Conservation (phyloP, 2,113 vertebrate species). For the Apeltes quadracus region DNA sequence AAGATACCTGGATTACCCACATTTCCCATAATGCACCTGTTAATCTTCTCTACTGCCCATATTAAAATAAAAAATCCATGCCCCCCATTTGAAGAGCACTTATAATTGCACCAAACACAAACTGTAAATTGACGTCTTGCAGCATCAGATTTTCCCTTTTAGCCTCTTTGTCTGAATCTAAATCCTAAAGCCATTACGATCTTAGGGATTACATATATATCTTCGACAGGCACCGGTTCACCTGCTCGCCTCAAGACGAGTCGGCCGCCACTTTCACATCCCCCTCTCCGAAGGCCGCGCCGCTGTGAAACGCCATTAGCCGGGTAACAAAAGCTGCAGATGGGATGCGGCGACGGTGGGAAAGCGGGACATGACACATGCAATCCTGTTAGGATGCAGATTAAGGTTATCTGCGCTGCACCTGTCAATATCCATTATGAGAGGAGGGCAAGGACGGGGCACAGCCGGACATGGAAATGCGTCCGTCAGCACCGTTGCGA, state of each 20-base stretch:
- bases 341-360: slow-evolving; percentile 34
- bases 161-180: too few species aligned
- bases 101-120: not conserved
- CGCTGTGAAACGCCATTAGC: slow-evolving; percentile 53
- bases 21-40: not conserved
- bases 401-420: slow-evolving; percentile 55
- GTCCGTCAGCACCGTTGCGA: slow-evolving; percentile 55
- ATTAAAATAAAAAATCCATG: not conserved
- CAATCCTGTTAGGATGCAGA: slow-evolving; percentile 64
- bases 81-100: not conserved
- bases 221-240: slow-evolving; percentile 12
- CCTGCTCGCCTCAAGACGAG: slow-evolving; percentile 26
- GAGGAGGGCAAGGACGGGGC: slow-evolving; percentile 52
- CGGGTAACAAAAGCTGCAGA: slow-evolving; percentile 45
- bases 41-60: not conserved
- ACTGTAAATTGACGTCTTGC: not conserved
- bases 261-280: slow-evolving; percentile 17
- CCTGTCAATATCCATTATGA: slow-evolving; percentile 62
- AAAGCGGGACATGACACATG: slow-evolving; percentile 40
- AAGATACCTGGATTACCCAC: not conserved
- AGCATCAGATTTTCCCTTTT: not conserved
- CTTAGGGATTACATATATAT: not conserved
- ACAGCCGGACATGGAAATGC: slow-evolving; percentile 44
- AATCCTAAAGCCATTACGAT: not conserved
- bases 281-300: slow-evolving; percentile 17